These are phyloP conservation scores for Nerophis lumbriciformis DNA, from an alignment of 2,113 vertebrate genomes.

Conservation along the genomic window DNA sequence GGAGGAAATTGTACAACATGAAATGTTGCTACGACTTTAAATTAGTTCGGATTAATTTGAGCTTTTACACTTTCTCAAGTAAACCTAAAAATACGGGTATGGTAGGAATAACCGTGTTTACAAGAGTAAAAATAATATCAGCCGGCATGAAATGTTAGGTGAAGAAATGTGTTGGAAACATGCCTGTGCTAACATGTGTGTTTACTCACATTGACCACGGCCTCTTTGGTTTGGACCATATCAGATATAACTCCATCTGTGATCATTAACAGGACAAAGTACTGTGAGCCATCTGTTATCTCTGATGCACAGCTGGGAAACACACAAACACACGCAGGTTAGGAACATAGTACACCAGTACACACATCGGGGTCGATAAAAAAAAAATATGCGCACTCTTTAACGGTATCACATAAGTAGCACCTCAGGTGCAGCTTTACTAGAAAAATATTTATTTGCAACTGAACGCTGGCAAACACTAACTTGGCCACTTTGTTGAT, in stretches of 20 bases:
- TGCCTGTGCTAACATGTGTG: slow-evolving; percentile 3
- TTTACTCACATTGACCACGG: slow-evolving; percentile 88
- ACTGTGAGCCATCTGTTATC: slow-evolving; percentile 92
- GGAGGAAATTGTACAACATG: no score
- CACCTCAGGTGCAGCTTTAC: no score
- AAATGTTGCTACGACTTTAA: no score
- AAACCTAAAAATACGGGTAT: no score
- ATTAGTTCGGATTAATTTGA: no score
- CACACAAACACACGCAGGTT: slow-evolving; percentile 7
- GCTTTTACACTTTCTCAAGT: no score
- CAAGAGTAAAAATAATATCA: background rate
- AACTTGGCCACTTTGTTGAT: slow-evolving; percentile 93
- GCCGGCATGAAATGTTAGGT: background rate
- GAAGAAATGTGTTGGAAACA: background rate
- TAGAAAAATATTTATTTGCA: background rate
- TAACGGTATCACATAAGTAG: background rate
- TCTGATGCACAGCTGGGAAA: slow-evolving; percentile 78
- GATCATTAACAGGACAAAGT: slow-evolving; percentile 94
- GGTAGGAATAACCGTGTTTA: no score
- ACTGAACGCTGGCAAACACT: slow-evolving; percentile 33
- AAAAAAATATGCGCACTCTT: background rate
- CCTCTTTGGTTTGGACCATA: slow-evolving; percentile 97
- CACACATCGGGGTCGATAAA: background rate
- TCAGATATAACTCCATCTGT: slow-evolving; percentile 97
- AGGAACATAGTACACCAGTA: background rate